Percentiles rank a stretch among this genome's conserved stretches.
phyloP scores from a whole-genome alignment of 2,888 invertebrate species.

The Macropis europaea region DNA sequence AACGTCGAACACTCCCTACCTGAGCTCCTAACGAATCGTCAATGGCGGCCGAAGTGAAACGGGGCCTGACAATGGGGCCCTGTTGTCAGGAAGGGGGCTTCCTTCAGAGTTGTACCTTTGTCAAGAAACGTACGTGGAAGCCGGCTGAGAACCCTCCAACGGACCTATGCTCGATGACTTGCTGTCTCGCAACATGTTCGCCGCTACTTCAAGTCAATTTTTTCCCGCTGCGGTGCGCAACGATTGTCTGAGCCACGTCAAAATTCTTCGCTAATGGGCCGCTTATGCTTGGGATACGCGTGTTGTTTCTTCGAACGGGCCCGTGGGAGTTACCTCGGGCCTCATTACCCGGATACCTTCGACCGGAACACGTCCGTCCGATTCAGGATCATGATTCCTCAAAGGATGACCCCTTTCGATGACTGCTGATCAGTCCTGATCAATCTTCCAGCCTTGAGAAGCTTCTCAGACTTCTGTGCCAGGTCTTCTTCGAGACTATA shows the following conservation, averaged over 20 bases:
- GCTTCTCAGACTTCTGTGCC: no score
- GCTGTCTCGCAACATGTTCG: slow-evolving; percentile 67
- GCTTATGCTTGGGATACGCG: slow-evolving; percentile 57
- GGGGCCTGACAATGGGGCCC: slow-evolving; percentile 71
- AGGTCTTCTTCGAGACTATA: no score
- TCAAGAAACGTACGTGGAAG: slow-evolving; percentile 63
- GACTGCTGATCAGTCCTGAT: no score
- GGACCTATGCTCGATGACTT: slow-evolving; percentile 71
- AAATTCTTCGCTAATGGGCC: slow-evolving; percentile 74
- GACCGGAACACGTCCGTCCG: slow-evolving; percentile 37
- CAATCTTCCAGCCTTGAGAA: no score
- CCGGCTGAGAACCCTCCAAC: slow-evolving; percentile 61
- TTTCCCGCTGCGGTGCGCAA: slow-evolving; percentile 44
- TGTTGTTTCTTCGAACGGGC: slow-evolving; percentile 39
- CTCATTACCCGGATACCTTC: slow-evolving; percentile 47
- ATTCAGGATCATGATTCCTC: neutral
- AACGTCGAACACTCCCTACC: slow-evolving; percentile 55
- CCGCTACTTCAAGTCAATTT: slow-evolving; percentile 70
- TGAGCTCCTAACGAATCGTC: slow-evolving; percentile 67
- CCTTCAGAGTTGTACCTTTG: slow-evolving; percentile 67
- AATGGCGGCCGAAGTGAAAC: slow-evolving; percentile 68
- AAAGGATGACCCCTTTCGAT: no score
- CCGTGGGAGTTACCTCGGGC: slow-evolving; percentile 40
- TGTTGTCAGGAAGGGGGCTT: slow-evolving; percentile 72
- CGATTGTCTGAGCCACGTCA: slow-evolving; percentile 64